Conservation (phyloP, 1,140 invertebrate genomes). For the Euwallacea similis region DNA sequence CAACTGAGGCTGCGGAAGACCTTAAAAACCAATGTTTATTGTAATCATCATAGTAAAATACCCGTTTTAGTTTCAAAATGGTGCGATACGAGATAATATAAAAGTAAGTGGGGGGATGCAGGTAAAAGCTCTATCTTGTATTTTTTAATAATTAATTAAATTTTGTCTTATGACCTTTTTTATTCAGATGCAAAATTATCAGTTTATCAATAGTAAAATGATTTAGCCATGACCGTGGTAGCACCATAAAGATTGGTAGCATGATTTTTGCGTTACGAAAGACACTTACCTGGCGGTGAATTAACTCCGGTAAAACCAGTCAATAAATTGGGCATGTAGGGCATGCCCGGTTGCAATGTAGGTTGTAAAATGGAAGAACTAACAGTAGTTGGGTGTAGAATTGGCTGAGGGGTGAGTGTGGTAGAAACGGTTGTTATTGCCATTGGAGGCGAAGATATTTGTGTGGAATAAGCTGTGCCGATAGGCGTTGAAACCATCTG, state of each 20-base stretch:
- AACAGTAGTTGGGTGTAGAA: slow-evolving; percentile 21
- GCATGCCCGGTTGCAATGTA: slow-evolving; percentile 40
- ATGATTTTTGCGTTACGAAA: no score
- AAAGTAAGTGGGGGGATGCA: no score
- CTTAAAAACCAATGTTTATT: not conserved
- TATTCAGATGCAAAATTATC: no score
- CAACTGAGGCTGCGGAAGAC: slow-evolving; percentile 10
- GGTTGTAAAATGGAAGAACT: slow-evolving; percentile 32
- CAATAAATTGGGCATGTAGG: slow-evolving; percentile 42
- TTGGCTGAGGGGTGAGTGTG: slow-evolving; percentile 20
- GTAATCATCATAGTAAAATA: not conserved
- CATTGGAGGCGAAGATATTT: slow-evolving; percentile 9
- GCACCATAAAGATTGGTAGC: no score
- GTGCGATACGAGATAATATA: no score
- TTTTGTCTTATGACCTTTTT: no score
- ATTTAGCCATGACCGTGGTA: no score
- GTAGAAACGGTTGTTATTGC: slow-evolving; percentile 14
- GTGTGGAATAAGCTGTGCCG: slow-evolving; percentile 49
- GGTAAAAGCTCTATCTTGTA: no score
- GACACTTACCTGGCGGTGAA: slow-evolving; percentile 21
- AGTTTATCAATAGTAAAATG: no score
- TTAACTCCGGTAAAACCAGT: slow-evolving; percentile 13
- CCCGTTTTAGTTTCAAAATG: not conserved
- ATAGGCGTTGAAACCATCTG: slow-evolving; percentile 67
- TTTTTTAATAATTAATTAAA: no score